A percentile compares a stretch with the other conserved stretches of the same genome.
Evolutionary conservation across 1,140 invertebrate genomes (phyloP).

Genomic region (Pseudomyrmex sp.): DNA sequence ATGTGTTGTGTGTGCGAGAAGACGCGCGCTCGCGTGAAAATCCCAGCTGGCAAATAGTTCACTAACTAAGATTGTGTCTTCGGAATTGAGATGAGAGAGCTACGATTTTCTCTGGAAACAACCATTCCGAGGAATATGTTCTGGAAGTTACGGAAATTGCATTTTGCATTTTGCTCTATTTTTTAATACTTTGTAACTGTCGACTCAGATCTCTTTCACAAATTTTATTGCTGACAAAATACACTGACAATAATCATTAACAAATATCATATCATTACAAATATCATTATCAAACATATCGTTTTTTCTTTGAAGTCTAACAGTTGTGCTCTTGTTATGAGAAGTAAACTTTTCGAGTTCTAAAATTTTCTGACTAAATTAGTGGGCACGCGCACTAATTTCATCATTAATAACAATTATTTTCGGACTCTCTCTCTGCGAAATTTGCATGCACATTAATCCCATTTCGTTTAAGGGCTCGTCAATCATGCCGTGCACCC

Average conservation of each 20-base stretch:
- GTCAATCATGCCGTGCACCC: slow-evolving; percentile 73
- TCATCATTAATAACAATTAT: slow-evolving; percentile 73
- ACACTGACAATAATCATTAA: not conserved
- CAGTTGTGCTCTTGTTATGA: too few relatives aligned
- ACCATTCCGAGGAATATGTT: slow-evolving; percentile 31
- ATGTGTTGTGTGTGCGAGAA: slow-evolving; percentile 11
- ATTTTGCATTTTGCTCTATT: not conserved
- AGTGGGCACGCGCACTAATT: slow-evolving; percentile 50
- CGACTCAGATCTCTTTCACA: not conserved
- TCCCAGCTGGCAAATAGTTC: slow-evolving; percentile 25
- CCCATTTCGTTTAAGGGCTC: slow-evolving; percentile 77
- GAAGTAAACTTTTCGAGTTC: not conserved
- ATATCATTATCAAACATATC: not conserved
- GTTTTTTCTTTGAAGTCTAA: too few relatives aligned
- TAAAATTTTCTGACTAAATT: not conserved
- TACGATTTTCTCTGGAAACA: slow-evolving; percentile 35
- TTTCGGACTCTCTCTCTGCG: slow-evolving; percentile 57
- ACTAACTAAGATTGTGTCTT: slow-evolving; percentile 51
- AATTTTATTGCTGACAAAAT: slow-evolving; percentile 7
- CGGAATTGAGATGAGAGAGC: slow-evolving; percentile 21
- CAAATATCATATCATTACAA: not conserved
- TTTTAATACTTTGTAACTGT: not conserved
- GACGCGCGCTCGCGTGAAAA: not conserved
- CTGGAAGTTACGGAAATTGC: slow-evolving; percentile 26
- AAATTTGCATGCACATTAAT: slow-evolving; percentile 77